Evolutionary conservation across 2,113 vertebrate species (phyloP), one percentile per base, ranked within the genome.

Genomic region (Sander lucioperca): DNA sequence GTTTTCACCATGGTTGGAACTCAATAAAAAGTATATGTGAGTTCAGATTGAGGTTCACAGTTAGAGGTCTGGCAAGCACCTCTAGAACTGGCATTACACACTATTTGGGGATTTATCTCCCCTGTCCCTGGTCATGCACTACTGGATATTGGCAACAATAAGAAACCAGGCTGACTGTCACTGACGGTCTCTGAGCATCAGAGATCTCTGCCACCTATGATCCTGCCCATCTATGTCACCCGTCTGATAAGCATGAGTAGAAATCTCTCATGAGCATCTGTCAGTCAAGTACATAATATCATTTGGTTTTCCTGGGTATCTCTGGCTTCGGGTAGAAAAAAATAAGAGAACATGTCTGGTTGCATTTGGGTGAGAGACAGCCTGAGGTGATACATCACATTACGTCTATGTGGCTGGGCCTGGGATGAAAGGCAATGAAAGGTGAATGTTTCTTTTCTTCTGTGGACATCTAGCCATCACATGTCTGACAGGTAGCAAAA

Each of bases 321-420:
- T 58, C 23, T 59, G 25, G 72, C 79, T 77, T 50, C 69, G 73
- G 71, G 74, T 77, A 63, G 27, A 74, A 66, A 71, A 74, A 85
- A 75, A 47, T 43, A 76, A 78, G 70, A 71, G 51, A 50, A 69
- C 33, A 61, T 7, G 73, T 84, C 80, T 59, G 65, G 62, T 78
- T 53, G 21, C 39, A 86, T 88, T 83, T 85, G 67, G 61, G 21
- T 81, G 72, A 89, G 50, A 80, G 84, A 83, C 84, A 80, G 81
- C 76, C 59, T 25, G 70, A 71, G 79, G 63, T 81, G 87, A 77
- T 74, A 78, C 66, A 61, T 89, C 67, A 72, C 73, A 91, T 85
- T 80, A 80, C 33, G 76, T 71, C 65, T 73, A 86, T 79, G 76
- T 86, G 84, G 47, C 62, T 23, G 62, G 45, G 64, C 53, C 69